Percentiles rank a stretch among this genome's conserved stretches.
Conservation (phyloP, 2,888 invertebrate genomes). For the Allygus modestus region DNA sequence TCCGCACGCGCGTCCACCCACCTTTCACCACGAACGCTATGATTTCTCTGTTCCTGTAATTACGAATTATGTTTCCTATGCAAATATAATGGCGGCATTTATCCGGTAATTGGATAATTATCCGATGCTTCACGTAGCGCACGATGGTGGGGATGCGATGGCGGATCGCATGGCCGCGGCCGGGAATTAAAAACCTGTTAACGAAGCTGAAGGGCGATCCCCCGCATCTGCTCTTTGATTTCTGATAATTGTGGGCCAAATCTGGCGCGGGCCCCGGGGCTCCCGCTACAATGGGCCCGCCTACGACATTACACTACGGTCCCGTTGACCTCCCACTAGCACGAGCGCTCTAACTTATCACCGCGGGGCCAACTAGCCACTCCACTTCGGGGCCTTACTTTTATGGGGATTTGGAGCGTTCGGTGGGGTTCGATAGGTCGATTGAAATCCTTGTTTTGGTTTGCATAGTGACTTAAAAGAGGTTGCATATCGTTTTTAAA, state of each 20-base stretch:
- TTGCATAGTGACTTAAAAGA: too few species aligned
- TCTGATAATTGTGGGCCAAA: slow-evolving; percentile 60
- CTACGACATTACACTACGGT: slow-evolving; percentile 44
- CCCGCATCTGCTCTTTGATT: slow-evolving; percentile 59
- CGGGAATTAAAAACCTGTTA: slow-evolving; percentile 61
- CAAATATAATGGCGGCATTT: slow-evolving; percentile 62
- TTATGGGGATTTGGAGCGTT: neutral
- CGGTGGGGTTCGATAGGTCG: too few species aligned
- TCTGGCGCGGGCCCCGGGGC: slow-evolving; percentile 35
- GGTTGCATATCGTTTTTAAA: too few species aligned
- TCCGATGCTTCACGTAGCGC: neutral
- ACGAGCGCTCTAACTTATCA: neutral
- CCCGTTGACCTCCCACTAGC: neutral
- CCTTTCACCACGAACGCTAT: slow-evolving; percentile 53
- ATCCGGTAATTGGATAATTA: slow-evolving; percentile 61
- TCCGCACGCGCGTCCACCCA: slow-evolving; percentile 38
- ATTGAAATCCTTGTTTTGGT: too few species aligned
- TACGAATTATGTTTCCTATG: slow-evolving; percentile 60
- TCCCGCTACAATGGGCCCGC: slow-evolving; percentile 44
- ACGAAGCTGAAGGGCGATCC: slow-evolving; percentile 52
- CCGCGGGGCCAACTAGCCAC: neutral
- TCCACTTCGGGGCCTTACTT: neutral
- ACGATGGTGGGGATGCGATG: neutral
- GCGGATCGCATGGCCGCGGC: neutral
- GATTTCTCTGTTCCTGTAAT: slow-evolving; percentile 57